These are phyloP conservation scores for Allolobophora icterica DNA, from an alignment of 2,888 invertebrate genomes.

Conservation along the genomic window DNA sequence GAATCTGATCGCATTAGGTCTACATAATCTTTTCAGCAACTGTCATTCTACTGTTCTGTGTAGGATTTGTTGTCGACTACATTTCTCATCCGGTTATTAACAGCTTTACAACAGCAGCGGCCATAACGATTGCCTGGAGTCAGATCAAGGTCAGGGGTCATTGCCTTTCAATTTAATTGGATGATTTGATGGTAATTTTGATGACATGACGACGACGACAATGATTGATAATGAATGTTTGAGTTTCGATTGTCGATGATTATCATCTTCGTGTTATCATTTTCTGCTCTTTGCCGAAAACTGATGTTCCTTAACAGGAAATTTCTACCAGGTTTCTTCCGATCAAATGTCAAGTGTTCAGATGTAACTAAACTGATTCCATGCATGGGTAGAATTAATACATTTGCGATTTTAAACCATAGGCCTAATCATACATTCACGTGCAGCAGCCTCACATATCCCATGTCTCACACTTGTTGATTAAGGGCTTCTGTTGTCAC, in stretches of 20 bases:
- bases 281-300: too few relatives aligned
- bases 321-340: too few relatives aligned
- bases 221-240: neutral
- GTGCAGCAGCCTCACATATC: too few relatives aligned
- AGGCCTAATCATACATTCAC: too few relatives aligned
- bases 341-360: too few relatives aligned
- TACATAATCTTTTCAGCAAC: neutral
- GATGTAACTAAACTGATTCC: too few relatives aligned
- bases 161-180: neutral
- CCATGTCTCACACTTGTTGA: too few relatives aligned
- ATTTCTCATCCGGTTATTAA: constrained; percentile 65
- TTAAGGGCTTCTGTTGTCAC: too few relatives aligned
- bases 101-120: constrained; percentile 65
- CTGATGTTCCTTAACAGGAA: too few relatives aligned
- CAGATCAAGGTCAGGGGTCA: constrained; percentile 40
- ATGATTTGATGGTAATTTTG: neutral
- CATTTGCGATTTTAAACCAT: too few relatives aligned
- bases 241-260: neutral
- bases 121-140: constrained; percentile 60
- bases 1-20: too few relatives aligned
- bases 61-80: constrained; percentile 64
- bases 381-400: too few relatives aligned
- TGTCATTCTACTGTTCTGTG: constrained; percentile 30
- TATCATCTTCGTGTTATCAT: neutral
- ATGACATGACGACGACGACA: neutral